These are phyloP conservation scores for Blomia tropicalis DNA, from an alignment of 2,888 invertebrate genomes.

Conservation along the genomic window DNA sequence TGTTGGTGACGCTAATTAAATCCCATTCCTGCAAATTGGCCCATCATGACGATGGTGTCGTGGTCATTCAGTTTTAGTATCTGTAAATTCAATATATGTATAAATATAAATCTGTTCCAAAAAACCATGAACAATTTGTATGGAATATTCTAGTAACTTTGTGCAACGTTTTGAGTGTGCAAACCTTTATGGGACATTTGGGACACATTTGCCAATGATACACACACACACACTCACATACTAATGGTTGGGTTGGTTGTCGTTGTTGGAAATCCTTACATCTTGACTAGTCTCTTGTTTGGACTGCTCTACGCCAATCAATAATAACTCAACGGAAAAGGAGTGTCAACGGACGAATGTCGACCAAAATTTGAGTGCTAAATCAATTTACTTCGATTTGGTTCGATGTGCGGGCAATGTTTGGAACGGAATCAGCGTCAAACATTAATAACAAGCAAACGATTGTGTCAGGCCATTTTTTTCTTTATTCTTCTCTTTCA, in stretches of 20 bases:
- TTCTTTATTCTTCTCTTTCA: not conserved
- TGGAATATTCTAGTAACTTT: too few species aligned
- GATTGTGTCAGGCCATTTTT: not conserved
- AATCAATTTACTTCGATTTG: slow-evolving; percentile 10
- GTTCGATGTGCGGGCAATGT: not conserved
- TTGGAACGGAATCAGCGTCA: too few species aligned
- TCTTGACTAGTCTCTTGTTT: not conserved
- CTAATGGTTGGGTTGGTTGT: too few species aligned
- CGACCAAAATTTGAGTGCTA: not conserved
- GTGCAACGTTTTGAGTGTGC: too few species aligned
- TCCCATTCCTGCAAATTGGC: too few species aligned
- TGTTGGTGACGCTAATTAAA: too few species aligned
- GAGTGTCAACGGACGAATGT: not conserved
- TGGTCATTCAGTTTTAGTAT: too few species aligned
- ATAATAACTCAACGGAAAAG: slow-evolving; percentile 8
- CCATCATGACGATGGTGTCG: too few species aligned
- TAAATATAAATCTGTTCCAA: not conserved
- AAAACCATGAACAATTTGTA: too few species aligned
- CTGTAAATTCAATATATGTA: not conserved
- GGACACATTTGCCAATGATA: slow-evolving; percentile 14
- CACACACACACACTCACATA: too few species aligned
- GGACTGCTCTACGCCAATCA: not conserved
- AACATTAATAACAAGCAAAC: too few species aligned
- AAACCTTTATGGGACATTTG: slow-evolving; percentile 8
- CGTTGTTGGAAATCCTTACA: too few species aligned